Evolutionary conservation across 1,140 invertebrate species (phyloP).

Genomic region (Dufourea novaeangliae): DNA sequence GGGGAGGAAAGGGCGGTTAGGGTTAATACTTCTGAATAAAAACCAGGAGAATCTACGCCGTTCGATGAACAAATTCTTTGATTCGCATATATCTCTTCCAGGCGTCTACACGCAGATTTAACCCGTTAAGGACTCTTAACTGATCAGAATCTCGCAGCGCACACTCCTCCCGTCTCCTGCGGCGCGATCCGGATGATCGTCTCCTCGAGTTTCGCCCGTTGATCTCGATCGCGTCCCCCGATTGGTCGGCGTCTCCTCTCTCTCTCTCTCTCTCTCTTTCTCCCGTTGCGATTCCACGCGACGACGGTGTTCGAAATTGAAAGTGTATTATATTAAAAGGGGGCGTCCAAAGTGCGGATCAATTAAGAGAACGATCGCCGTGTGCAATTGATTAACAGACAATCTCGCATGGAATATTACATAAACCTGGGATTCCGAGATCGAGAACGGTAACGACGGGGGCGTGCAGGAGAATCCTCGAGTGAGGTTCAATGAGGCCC

Average conservation of each 20-base stretch:
- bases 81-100: too few relatives aligned
- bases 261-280: too few relatives aligned
- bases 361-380: constrained; percentile 1
- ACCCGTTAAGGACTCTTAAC: constrained; percentile 44
- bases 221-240: not conserved
- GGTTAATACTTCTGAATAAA: too few relatives aligned
- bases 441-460: too few relatives aligned
- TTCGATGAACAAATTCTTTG: too few relatives aligned
- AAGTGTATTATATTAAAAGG: not conserved
- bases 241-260: not conserved
- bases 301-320: not conserved
- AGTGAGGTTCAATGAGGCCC: constrained; percentile 34
- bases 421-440: not conserved
- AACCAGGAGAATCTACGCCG: too few relatives aligned
- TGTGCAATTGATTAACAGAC: not conserved
- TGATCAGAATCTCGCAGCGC: too few relatives aligned
- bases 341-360: not conserved
- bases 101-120: too few relatives aligned
- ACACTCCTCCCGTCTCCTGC: not conserved
- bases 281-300: not conserved
- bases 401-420: constrained; percentile 3
- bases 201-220: not conserved
- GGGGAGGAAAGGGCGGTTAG: too few relatives aligned
- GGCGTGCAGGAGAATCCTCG: too few relatives aligned
- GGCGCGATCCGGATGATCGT: not conserved